Conservation (phyloP, 1,140 invertebrate genomes). For the Procambarus clarkii region DNA sequence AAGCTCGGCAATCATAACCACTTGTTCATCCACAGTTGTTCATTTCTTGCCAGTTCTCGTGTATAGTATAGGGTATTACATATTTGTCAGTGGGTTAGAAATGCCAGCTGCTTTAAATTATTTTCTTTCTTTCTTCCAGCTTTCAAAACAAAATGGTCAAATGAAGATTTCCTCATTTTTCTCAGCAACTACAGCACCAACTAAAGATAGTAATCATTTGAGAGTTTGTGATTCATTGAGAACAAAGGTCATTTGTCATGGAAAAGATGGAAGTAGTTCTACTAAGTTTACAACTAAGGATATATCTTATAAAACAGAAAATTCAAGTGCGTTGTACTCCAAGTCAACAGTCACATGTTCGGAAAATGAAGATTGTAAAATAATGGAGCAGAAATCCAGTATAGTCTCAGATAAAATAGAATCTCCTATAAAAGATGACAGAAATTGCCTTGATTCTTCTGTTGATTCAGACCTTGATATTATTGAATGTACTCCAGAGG, state of each 20-base stretch:
- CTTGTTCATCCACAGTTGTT: too few species aligned
- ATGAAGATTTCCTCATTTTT: conserved; percentile 40
- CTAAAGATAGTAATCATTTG: background rate
- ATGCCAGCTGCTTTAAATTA: background rate
- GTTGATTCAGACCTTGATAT: conserved; percentile 18
- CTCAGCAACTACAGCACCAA: background rate
- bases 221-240: background rate
- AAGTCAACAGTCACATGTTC: background rate
- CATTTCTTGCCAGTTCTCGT: too few species aligned
- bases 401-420: background rate
- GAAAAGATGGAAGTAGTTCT: background rate
- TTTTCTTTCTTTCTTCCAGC: conserved; percentile 12
- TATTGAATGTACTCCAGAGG: conserved; percentile 14
- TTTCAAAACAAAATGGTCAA: background rate
- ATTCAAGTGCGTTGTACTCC: background rate
- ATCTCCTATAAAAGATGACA: background rate
- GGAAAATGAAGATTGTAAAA: too few species aligned
- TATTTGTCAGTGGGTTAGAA: background rate
- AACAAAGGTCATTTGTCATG: background rate
- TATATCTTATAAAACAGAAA: background rate
- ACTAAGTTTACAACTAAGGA: background rate
- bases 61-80: background rate
- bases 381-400: background rate
- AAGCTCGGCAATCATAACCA: too few species aligned
- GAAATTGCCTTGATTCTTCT: background rate